These are phyloP conservation scores for Abrostola tripartita DNA, from an alignment of 2,888 invertebrate genomes.

Conservation along the genomic window DNA sequence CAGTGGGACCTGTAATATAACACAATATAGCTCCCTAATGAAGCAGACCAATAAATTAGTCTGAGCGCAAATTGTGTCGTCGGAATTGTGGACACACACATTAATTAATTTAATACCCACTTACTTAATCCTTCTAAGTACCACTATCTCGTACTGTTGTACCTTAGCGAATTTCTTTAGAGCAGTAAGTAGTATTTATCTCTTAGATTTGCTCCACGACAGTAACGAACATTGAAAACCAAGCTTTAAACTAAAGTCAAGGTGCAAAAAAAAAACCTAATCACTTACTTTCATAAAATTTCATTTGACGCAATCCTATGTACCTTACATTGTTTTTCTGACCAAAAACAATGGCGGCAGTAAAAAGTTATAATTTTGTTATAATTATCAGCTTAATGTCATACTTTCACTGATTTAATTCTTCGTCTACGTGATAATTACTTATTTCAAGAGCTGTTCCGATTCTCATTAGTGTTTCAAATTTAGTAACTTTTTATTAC, in stretches of 20 bases:
- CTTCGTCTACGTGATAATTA: conserved; percentile 8
- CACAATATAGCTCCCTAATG: too few relatives aligned
- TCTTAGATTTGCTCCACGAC: too few relatives aligned
- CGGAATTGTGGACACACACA: too few relatives aligned
- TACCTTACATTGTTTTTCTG: conserved; percentile 11
- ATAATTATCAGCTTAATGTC: conserved; percentile 35
- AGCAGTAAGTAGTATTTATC: too few relatives aligned
- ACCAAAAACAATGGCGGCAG: conserved; percentile 35
- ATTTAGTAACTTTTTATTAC: conserved; percentile 5
- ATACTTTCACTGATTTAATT: conserved; percentile 44
- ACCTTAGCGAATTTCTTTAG: too few relatives aligned
- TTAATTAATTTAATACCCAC: too few relatives aligned
- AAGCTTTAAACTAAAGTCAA: neutral
- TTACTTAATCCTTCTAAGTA: too few relatives aligned
- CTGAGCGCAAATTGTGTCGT: too few relatives aligned
- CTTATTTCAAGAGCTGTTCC: neutral
- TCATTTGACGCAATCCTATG: conserved; percentile 14
- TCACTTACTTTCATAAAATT: conserved; percentile 26
- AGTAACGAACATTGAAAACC: too few relatives aligned
- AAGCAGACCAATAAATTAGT: too few relatives aligned
- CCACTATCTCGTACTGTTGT: too few relatives aligned
- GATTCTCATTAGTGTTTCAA: conserved; percentile 1
- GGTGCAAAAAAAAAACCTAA: neutral
- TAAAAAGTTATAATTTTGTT: conserved; percentile 40
- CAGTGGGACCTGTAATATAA: too few relatives aligned